Evolutionary conservation across 2,888 invertebrate genomes (phyloP).

Genomic region (Pheosia gnoma): DNA sequence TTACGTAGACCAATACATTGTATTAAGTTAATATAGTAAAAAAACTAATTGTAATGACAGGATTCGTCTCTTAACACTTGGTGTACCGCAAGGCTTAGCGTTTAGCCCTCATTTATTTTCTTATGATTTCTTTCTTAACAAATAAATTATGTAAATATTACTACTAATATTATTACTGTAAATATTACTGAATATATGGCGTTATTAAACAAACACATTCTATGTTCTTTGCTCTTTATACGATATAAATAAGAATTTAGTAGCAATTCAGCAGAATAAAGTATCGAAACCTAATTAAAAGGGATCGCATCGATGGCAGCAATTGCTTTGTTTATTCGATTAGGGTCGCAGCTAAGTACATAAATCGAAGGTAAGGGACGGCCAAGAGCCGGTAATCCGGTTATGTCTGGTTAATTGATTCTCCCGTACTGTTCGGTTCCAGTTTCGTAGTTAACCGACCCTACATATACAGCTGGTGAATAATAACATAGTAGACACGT

Average conservation of each 20-base stretch:
- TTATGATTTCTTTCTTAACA: no score
- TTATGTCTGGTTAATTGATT: conserved; percentile 46
- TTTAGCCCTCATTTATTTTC: not conserved
- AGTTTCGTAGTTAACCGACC: not conserved
- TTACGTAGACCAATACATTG: no score
- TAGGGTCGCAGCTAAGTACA: conserved; percentile 16
- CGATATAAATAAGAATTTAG: not conserved
- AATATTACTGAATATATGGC: no score
- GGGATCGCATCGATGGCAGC: conserved; percentile 12
- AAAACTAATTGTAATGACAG: no score
- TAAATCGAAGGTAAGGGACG: conserved; percentile 27
- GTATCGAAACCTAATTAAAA: conserved; percentile 22
- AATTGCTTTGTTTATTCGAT: conserved; percentile 21
- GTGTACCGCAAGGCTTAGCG: not conserved
- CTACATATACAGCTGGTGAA: not conserved
- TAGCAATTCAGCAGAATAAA: conserved; percentile 1
- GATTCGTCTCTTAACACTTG: no score
- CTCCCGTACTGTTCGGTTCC: conserved; percentile 7
- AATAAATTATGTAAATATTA: no score
- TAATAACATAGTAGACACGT: not conserved
- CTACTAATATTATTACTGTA: no score
- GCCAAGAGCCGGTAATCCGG: conserved; percentile 30
- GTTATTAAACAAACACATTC: not conserved
- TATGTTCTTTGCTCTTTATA: not conserved
- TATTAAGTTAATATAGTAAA: no score